Base-by-base conservation (phyloP, 2,797 vertebrate genomes). In the Oryzias sinensis region DNA sequence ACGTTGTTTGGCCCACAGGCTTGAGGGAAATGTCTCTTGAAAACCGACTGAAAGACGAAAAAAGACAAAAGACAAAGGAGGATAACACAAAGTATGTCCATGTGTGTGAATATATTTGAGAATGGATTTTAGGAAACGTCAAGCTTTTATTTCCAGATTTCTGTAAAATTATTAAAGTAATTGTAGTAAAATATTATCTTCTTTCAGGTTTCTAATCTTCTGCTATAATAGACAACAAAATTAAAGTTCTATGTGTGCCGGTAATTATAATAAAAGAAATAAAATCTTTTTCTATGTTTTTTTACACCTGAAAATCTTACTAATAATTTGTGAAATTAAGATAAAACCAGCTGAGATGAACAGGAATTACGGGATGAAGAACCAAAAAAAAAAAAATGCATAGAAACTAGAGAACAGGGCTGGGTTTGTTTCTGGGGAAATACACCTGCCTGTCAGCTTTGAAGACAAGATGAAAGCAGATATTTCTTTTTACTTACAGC, bases 361-460 rank as follows among this genome's bases (percentile, higher is more conserved):
- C 33, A 37, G 11, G 2, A 37, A 37, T 37, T 2, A 11, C 2
- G 33, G 11, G 33, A 11, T 13, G 7, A 5, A 22, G 20, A 65
- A 45, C 17, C 18, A 52, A 37, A 13, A 2, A n/a, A 37, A 13
- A 2, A n/a, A 68, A 68, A 76, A 68, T 74, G 41, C 53, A 64
- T 18, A 56, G 66, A 54, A 68, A 43, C 62, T 59, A 51, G n/a
- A 44, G 66, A 52, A 83, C 49, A 83, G 70, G 77, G 65, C 17
- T 18, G 56, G 50, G 67, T 72, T 76, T 88, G 86, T 89, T 37
- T 80, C 57, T 22, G 63, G 51, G 53, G 48, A 76, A 68, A 80
- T 79, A 85, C 90, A 93, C 87, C 90, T 92, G 90, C 81, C 84
- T 60, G 45, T 20, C 57, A 62, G 82, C 90, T 91, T 92, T 92